phyloP scores from a whole-genome alignment of 1,140 invertebrate genomes.

The Aricia agestis region DNA sequence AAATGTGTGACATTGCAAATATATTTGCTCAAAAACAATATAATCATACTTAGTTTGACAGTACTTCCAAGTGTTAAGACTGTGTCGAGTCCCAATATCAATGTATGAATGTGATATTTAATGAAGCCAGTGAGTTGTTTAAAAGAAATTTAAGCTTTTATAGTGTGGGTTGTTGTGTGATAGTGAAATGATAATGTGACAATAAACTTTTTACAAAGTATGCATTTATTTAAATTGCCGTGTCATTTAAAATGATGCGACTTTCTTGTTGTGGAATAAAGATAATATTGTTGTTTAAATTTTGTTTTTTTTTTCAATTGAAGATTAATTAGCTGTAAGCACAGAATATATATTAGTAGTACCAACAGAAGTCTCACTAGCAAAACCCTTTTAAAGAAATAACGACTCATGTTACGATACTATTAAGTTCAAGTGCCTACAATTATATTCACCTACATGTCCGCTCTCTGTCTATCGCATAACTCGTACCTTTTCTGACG shows the following conservation, averaged over 20 bases:
- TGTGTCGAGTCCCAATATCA: too few species aligned
- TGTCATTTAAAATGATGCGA: background rate
- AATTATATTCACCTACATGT: too few species aligned
- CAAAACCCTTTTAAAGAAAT: too few species aligned
- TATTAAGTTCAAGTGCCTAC: too few species aligned
- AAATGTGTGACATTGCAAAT: background rate
- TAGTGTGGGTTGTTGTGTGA: constrained; percentile 5
- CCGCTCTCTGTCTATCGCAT: too few species aligned
- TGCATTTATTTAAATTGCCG: background rate
- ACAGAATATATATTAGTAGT: too few species aligned
- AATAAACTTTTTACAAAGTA: background rate
- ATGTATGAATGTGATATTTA: background rate
- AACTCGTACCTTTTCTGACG: too few species aligned
- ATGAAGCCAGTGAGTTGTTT: background rate
- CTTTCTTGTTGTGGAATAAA: background rate
- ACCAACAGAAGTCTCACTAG: too few species aligned
- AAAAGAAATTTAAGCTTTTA: background rate
- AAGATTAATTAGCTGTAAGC: too few species aligned
- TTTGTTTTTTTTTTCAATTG: background rate
- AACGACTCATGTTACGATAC: too few species aligned
- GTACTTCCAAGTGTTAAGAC: too few species aligned
- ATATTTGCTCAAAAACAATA: background rate
- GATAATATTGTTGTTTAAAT: background rate
- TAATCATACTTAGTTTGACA: too few species aligned
- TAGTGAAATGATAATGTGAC: constrained; percentile 15